Base-by-base conservation (phyloP, 2,888 invertebrate genomes). In the Megalurothrips usitatus region DNA sequence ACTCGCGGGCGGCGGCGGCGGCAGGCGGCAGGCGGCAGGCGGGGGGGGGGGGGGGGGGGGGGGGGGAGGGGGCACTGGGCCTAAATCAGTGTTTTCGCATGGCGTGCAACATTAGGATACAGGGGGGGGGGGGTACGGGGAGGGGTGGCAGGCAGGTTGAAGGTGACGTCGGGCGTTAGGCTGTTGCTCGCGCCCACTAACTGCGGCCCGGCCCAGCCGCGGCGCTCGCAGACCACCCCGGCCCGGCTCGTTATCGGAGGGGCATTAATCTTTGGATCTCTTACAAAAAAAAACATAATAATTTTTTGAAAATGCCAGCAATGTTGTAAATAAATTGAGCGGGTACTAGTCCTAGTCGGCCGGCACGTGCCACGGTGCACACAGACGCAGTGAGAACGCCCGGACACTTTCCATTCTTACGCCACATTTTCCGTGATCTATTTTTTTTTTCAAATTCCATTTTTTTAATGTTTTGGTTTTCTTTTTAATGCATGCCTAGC, bases 131-230 rank as follows among this genome's bases (percentile, higher is more conserved):
- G 26, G 68, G 8, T 17, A 63, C n/a, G 63, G 23, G 23, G 23
- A 2, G 26, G 58, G 68, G 23, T n/a, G 26, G 23, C 26, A n/a
- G 68, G 68, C 68, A 75, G 68, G 68, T 75, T 75, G 68, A 75
- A 75, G 68, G 68, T 75, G 68, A 75, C 68, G 68, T 26, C 68
- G 68, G 68, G 68, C 68, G 68, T 75, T 75, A 75, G 68, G 68
- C 23, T 75, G 68, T 75, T 75, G 68, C 68, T 75, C 68, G 68
- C 68, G 68, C 68, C 68, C 68, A 75, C 68, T 75, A 75, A 75
- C 68, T 75, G 68, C 68, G 34, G 68, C 26, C 26, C 68, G 68
- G 23, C 68, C 26, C 58, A 26, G 68, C 68, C 10, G 23, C 3
- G 68, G 26, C 58, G 6, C 14, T 17, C 58, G 14, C 58, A 43